These are phyloP conservation scores for Drosophila santomea DNA, from an alignment of 1,140 invertebrate species.

Conservation along the genomic window DNA sequence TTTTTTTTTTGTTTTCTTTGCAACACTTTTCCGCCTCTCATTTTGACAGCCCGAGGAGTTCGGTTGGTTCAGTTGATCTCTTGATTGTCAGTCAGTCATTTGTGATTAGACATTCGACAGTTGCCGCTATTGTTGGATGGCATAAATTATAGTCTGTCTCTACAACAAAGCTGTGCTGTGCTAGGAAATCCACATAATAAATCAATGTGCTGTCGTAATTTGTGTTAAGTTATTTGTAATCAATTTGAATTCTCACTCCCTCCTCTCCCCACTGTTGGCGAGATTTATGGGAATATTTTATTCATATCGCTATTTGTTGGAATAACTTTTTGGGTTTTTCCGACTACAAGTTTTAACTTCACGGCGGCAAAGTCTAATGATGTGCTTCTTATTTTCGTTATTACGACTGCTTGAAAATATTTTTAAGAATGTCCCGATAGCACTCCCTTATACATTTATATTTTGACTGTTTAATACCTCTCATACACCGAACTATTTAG, in stretches of 20 bases:
- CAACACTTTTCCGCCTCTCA: conserved; percentile 43
- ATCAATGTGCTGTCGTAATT: conserved; percentile 63
- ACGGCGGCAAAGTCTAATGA: no score
- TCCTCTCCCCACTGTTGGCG: not conserved
- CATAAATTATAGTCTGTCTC: conserved; percentile 52
- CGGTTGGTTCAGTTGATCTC: conserved; percentile 40
- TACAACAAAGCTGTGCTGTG: conserved; percentile 33
- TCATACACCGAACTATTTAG: not conserved
- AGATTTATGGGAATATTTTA: conserved; percentile 49
- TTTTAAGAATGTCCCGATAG: no score
- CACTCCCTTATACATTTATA: not conserved
- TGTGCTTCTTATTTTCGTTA: no score
- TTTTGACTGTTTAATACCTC: not conserved
- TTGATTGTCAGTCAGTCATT: conserved; percentile 59
- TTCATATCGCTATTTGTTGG: conserved; percentile 5
- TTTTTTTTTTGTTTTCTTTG: conserved; percentile 27
- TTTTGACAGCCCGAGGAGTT: conserved; percentile 48
- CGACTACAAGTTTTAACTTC: not conserved
- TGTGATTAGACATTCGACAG: conserved; percentile 58
- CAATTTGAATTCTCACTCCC: conserved; percentile 38
- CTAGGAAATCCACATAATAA: conserved; percentile 53
- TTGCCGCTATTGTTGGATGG: conserved; percentile 20
- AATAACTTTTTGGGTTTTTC: not conserved
- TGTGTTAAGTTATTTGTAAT: conserved; percentile 67
- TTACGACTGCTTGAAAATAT: no score